Conservation (phyloP, 2,113 vertebrate genomes). For the Trematomus loennbergii region DNA sequence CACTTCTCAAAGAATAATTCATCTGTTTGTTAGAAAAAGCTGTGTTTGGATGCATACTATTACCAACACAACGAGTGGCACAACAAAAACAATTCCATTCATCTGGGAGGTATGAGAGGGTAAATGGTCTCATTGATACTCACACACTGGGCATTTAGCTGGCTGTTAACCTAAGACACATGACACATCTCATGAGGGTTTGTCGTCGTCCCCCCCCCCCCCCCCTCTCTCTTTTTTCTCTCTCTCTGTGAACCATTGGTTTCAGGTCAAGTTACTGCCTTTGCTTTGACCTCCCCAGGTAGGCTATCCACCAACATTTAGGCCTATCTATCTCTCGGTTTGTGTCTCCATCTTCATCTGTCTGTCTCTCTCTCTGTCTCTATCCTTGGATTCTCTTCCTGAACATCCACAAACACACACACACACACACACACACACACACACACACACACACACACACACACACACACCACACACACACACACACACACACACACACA, state of each 20-base stretch:
- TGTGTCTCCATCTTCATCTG: slow-evolving; percentile 59
- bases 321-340: slow-evolving; percentile 43
- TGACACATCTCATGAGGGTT: slow-evolving; percentile 52
- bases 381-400: slow-evolving; percentile 32
- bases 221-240: background rate
- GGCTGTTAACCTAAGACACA: slow-evolving; percentile 63
- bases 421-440: slow-evolving; percentile 12
- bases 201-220: background rate
- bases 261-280: slow-evolving; percentile 66
- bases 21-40: slow-evolving; percentile 14
- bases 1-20: slow-evolving; percentile 1
- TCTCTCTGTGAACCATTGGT: slow-evolving; percentile 62
- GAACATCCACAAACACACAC: slow-evolving; percentile 16
- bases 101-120: slow-evolving; percentile 40
- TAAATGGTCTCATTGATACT: slow-evolving; percentile 58
- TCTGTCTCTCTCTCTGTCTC: slow-evolving; percentile 58
- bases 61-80: slow-evolving; percentile 16
- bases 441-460: slow-evolving; percentile 29
- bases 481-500: slow-evolving; percentile 16
- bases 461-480: slow-evolving; percentile 7
- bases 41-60: background rate
- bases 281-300: slow-evolving; percentile 60
- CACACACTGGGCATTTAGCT: slow-evolving; percentile 53
- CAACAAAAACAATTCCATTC: slow-evolving; percentile 41
- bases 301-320: slow-evolving; percentile 47